A percentile compares a stretch with the other conserved stretches of the same genome.
Conservation (phyloP, 2,113 vertebrate species). For the Boleophthalmus pectinirostris region DNA sequence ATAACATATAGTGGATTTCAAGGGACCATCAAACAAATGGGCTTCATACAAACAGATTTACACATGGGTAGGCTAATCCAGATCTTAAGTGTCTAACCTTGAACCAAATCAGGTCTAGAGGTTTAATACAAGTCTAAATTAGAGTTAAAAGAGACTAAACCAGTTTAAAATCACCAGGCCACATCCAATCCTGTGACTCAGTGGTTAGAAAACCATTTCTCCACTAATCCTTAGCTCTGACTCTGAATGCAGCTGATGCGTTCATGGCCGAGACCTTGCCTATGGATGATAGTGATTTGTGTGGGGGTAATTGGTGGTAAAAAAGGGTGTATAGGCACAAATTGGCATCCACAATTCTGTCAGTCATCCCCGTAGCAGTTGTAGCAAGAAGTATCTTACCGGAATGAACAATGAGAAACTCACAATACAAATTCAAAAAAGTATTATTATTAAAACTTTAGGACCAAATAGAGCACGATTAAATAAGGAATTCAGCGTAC, state of each 20-base stretch:
- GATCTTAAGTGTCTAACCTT: too few relatives aligned
- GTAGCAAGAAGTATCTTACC: background rate
- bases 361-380: background rate
- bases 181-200: background rate
- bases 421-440: background rate
- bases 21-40: background rate
- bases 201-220: background rate
- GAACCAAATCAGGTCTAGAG: background rate
- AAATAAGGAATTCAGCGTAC: background rate
- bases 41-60: background rate
- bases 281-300: background rate
- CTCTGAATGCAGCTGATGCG: too few relatives aligned
- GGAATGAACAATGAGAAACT: background rate
- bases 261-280: background rate
- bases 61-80: background rate
- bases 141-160: background rate
- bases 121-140: background rate
- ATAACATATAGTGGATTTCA: background rate
- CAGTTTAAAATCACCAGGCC: background rate
- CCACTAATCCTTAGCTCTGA: background rate
- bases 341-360: background rate
- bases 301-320: background rate
- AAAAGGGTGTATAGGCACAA: background rate
- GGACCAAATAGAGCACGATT: too few relatives aligned
- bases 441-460: too few relatives aligned